phyloP scores from a whole-genome alignment of 2,888 invertebrate genomes.

The Oxyteleia sp. region DNA sequence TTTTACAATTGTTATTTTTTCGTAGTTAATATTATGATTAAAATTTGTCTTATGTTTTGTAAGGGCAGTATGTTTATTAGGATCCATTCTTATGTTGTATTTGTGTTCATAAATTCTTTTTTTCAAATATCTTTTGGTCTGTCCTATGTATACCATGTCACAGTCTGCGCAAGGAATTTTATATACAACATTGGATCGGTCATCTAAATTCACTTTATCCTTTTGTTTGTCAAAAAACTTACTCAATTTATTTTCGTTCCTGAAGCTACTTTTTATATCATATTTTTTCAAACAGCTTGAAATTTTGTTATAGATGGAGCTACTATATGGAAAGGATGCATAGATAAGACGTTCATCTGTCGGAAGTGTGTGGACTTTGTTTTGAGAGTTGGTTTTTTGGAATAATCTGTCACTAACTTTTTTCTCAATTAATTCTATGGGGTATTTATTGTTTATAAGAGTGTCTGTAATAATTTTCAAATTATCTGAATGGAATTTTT shows the following conservation, averaged over 20 bases:
- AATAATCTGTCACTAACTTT: not conserved
- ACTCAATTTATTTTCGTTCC: conserved; percentile 7
- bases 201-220: conserved; percentile 2
- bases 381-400: not conserved
- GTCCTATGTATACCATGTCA: too few species aligned
- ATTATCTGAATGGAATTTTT: too few species aligned
- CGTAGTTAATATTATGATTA: too few species aligned
- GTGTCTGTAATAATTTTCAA: conserved; percentile 5
- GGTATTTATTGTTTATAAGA: conserved; percentile 23
- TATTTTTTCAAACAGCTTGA: not conserved
- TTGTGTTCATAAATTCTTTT: too few species aligned
- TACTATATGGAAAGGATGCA: not conserved
- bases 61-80: too few species aligned
- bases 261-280: conserved; percentile 2
- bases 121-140: too few species aligned
- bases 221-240: conserved; percentile 22
- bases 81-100: too few species aligned
- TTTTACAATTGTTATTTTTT: too few species aligned
- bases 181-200: conserved; percentile 29
- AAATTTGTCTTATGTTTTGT: too few species aligned
- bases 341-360: not conserved
- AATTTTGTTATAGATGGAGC: conserved; percentile 11
- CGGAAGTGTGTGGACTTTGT: too few species aligned
- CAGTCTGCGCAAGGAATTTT: conserved; percentile 38
- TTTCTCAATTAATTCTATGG: not conserved